Evolutionary conservation across 1,140 invertebrate genomes (phyloP).

Genomic region (Xylocopa sonorina): DNA sequence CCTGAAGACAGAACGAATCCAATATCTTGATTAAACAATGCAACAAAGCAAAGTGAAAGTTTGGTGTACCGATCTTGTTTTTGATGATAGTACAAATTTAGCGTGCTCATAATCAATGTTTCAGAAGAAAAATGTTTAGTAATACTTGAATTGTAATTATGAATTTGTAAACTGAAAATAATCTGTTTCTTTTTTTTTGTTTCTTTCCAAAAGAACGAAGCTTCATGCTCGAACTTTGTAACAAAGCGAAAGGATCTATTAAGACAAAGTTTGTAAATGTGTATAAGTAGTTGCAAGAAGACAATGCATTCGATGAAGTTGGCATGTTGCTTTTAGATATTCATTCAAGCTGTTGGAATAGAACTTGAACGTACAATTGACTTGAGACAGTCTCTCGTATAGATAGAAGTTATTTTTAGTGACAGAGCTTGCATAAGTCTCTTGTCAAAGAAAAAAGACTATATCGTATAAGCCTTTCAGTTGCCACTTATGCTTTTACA

Average conservation of each 20-base stretch:
- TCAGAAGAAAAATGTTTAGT: too few relatives aligned
- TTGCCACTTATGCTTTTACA: not conserved
- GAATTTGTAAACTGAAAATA: not conserved
- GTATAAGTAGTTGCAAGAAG: not conserved
- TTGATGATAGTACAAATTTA: not conserved
- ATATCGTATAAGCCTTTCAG: too few relatives aligned
- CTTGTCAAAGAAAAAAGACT: constrained; percentile 3
- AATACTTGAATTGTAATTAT: not conserved
- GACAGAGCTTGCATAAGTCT: constrained; percentile 10
- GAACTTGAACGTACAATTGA: constrained; percentile 12
- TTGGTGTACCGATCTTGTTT: not conserved
- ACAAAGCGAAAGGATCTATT: not conserved
- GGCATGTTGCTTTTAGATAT: not conserved
- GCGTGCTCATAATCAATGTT: not conserved
- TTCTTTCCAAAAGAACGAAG: not conserved
- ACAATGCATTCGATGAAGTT: not conserved
- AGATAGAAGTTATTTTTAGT: constrained; percentile 15
- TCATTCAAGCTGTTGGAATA: not conserved
- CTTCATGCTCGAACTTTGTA: not conserved
- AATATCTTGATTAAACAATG: not conserved
- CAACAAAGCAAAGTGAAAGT: not conserved
- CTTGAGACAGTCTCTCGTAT: not conserved
- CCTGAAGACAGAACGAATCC: not conserved
- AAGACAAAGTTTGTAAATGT: not conserved
- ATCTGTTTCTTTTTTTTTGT: too few relatives aligned